These are phyloP conservation scores for Tillus elongatus DNA, from an alignment of 2,888 invertebrate genomes.

Conservation along the genomic window DNA sequence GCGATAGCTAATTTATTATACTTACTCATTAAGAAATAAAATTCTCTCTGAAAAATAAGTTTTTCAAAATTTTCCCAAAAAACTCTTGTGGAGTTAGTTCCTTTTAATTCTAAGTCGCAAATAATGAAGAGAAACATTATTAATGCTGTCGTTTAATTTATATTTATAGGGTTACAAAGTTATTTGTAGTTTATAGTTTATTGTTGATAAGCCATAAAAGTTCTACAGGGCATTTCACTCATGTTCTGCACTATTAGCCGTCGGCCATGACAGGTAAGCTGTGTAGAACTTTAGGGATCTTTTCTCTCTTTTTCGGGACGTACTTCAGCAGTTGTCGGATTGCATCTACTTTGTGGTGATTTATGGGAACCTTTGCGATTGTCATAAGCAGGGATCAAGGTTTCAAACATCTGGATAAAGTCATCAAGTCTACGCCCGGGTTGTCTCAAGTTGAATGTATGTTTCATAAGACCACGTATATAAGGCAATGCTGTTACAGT, in stretches of 20 bases:
- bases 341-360: constrained; percentile 3
- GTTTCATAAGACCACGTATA: too few relatives aligned
- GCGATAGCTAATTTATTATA: too few relatives aligned
- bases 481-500: too few relatives aligned
- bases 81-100: too few relatives aligned
- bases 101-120: too few relatives aligned
- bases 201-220: not conserved
- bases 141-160: constrained; percentile 2
- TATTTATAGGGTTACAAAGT: constrained; percentile 3
- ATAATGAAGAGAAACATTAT: constrained; percentile 3
- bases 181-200: constrained; percentile 3
- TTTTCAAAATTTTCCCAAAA: too few relatives aligned
- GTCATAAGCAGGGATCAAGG: constrained; percentile 4
- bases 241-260: constrained; percentile 2
- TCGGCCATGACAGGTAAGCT: constrained; percentile 4
- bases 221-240: constrained; percentile 1
- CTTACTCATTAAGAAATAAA: too few relatives aligned
- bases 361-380: not conserved
- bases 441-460: too few relatives aligned
- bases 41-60: too few relatives aligned
- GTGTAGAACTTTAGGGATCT: not conserved
- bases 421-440: too few relatives aligned
- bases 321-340: constrained; percentile 3
- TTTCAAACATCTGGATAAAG: too few relatives aligned
- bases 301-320: constrained; percentile 4